These are phyloP conservation scores for Sicus ferrugineus DNA, from an alignment of 2,888 invertebrate genomes.

Conservation along the genomic window DNA sequence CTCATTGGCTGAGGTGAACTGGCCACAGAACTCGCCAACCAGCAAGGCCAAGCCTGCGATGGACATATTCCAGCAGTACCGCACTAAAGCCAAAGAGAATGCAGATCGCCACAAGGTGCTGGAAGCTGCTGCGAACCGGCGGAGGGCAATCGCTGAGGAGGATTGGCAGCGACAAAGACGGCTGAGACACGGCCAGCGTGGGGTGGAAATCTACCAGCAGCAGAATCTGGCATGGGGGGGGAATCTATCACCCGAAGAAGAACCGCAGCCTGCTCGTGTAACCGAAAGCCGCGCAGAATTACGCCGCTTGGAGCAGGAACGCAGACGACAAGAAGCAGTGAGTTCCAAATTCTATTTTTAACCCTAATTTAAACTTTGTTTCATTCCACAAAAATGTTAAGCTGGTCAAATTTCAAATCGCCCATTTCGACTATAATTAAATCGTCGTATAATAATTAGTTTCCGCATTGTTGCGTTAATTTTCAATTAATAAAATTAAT, in stretches of 20 bases:
- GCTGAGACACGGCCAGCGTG: constrained; percentile 39
- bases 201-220: constrained; percentile 39
- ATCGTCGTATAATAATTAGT: too few relatives aligned
- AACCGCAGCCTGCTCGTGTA: constrained; percentile 66
- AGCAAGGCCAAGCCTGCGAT: constrained; percentile 70
- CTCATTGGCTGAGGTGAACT: constrained; percentile 82
- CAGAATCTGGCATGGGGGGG: constrained; percentile 43
- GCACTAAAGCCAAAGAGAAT: constrained; percentile 93
- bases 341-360: constrained; percentile 65
- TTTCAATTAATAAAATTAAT: too few relatives aligned
- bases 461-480: too few relatives aligned
- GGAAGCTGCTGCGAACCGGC: constrained; percentile 76
- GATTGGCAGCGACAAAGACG: constrained; percentile 67
- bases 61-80: constrained; percentile 81
- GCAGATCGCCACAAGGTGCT: constrained; percentile 85
- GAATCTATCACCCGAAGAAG: constrained; percentile 51
- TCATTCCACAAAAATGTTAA: too few relatives aligned
- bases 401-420: too few relatives aligned
- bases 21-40: constrained; percentile 67
- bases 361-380: too few relatives aligned
- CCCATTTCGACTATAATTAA: too few relatives aligned
- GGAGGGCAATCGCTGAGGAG: constrained; percentile 75
- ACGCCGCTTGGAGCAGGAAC: constrained; percentile 87
- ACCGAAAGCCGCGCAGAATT: constrained; percentile 84
- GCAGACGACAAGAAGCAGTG: constrained; percentile 90